Conservation (phyloP, 2,797 vertebrate species). For the Girardinus metallicus region DNA sequence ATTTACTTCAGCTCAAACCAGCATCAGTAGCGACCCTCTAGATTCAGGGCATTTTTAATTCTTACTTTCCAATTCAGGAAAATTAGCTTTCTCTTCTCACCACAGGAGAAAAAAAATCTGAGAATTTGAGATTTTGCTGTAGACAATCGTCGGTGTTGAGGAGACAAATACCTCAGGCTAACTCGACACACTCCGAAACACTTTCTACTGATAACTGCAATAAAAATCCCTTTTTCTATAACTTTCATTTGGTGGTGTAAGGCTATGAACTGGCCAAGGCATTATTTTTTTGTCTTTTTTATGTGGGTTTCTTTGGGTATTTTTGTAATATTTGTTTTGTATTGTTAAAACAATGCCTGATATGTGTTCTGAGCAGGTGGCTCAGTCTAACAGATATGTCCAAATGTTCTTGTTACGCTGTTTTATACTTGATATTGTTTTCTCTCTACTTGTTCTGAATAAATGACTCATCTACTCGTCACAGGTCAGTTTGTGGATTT, state of each 20-base stretch:
- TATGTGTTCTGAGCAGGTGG: slow-evolving; percentile 19
- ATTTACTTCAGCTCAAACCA: slow-evolving; percentile 36
- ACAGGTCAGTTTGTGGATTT: not conserved
- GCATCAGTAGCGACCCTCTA: slow-evolving; percentile 33
- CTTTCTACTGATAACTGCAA: slow-evolving; percentile 21
- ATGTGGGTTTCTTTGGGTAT: slow-evolving; percentile 11
- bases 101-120: not conserved
- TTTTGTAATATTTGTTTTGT: slow-evolving; percentile 35
- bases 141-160: slow-evolving; percentile 69
- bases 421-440: slow-evolving; percentile 54
- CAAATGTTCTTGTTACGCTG: slow-evolving; percentile 43
- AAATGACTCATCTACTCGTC: slow-evolving; percentile 45
- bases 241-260: slow-evolving; percentile 17
- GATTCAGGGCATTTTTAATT: slow-evolving; percentile 42
- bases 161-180: slow-evolving; percentile 53
- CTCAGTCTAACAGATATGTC: slow-evolving; percentile 13
- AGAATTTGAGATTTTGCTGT: slow-evolving; percentile 52
- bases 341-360: slow-evolving; percentile 21
- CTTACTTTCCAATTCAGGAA: not conserved
- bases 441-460: slow-evolving; percentile 41
- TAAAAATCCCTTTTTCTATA: slow-evolving; percentile 34
- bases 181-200: slow-evolving; percentile 32
- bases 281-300: slow-evolving; percentile 22
- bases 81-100: slow-evolving; percentile 25
- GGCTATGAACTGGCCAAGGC: slow-evolving; percentile 21